Evolutionary conservation across 2,888 invertebrate species (phyloP), one percentile per base, ranked within the genome.

Genomic region (Apoda limacodes): DNA sequence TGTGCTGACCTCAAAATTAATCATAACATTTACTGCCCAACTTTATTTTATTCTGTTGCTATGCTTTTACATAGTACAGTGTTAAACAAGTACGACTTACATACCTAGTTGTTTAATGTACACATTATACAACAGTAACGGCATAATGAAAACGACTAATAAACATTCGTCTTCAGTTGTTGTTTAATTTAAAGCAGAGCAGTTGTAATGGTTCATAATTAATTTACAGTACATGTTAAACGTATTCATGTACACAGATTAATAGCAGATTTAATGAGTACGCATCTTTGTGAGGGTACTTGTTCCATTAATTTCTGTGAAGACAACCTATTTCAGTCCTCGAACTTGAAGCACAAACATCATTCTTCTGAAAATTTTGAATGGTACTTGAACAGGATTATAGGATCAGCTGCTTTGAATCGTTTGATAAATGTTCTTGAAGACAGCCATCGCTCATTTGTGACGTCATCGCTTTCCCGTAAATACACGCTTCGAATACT

Each of bases 401-500:
- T 49, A 37, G 57, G 65, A 66, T 67, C 57, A 63, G 55, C 53
- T 47, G 53, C 43, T 55, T 50, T 50, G 46, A 59, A 51, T 51
- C 50, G 49, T 46, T 60, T 67, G 59, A 64, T 64, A 55, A 64
- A 67, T 60, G 60, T 49, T 44, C n/a, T n/a, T n/a, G n/a, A n/a
- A n/a, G n/a, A n/a, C n/a, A n/a, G n/a, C n/a, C n/a, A n/a, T n/a
- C n/a, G n/a, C n/a, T n/a, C n/a, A n/a, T n/a, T n/a, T n/a, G n/a
- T n/a, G n/a, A n/a, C n/a, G n/a, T n/a, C n/a, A n/a, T n/a, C n/a
- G n/a, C n/a, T n/a, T n/a, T n/a, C n/a, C n/a, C n/a, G n/a, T n/a
- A n/a, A n/a, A n/a, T n/a, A n/a, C n/a, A n/a, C n/a, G n/a, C n/a
- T n/a, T n/a, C n/a, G n/a, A n/a, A n/a, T n/a, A n/a, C n/a, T n/a